These are phyloP conservation scores for Acestrorhynchus altus DNA, from an alignment of 2,797 vertebrate genomes.

Conservation along the genomic window DNA sequence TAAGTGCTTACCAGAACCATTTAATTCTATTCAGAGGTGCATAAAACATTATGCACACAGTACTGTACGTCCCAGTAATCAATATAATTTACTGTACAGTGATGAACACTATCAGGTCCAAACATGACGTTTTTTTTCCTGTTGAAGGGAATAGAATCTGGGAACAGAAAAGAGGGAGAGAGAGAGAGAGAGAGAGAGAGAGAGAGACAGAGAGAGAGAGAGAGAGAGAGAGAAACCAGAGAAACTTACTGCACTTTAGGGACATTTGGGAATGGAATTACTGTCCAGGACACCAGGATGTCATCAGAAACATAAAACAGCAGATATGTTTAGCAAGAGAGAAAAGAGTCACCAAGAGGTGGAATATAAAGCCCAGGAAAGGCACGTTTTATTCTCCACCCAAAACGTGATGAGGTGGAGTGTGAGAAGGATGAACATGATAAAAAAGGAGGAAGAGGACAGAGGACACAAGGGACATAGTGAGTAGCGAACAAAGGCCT, in stretches of 20 bases:
- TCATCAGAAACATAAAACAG: slow-evolving; percentile 4
- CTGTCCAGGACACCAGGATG: slow-evolving; percentile 14
- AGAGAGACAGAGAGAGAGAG: not conserved
- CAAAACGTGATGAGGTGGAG: slow-evolving; percentile 41
- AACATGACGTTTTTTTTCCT: not conserved
- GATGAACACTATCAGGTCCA: not conserved
- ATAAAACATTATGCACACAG: too few species aligned
- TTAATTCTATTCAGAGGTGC: too few species aligned
- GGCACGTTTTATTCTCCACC: slow-evolving; percentile 28
- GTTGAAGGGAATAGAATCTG: slow-evolving; percentile 7
- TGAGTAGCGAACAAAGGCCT: not conserved
- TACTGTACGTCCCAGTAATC: not conserved
- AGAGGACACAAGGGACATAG: slow-evolving; percentile 2
- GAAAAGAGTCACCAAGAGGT: slow-evolving; percentile 17
- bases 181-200: slow-evolving; percentile 23
- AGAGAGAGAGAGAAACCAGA: slow-evolving; percentile 15
- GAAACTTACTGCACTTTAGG: not conserved
- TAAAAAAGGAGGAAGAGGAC: not conserved
- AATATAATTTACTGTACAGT: not conserved
- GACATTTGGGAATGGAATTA: not conserved
- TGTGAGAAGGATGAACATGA: slow-evolving; percentile 27
- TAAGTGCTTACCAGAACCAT: too few species aligned
- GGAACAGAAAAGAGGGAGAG: not conserved
- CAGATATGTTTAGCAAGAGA: slow-evolving; percentile 25
- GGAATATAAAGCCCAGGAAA: not conserved